Base-by-base conservation (phyloP, 2,888 invertebrate genomes). In the Folsomia candida region DNA sequence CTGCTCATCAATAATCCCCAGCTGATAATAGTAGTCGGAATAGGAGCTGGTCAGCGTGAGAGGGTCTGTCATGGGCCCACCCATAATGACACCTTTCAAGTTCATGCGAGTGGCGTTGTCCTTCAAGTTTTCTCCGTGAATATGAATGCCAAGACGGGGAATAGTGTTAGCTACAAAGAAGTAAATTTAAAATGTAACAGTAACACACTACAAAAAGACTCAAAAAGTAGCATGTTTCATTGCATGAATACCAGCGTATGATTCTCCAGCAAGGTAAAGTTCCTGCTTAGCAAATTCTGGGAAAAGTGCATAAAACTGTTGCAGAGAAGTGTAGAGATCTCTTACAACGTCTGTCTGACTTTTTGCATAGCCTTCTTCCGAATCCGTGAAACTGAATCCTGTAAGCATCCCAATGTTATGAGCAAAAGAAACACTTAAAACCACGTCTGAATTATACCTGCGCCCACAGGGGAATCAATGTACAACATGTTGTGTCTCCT, bases 401-500 rank as follows among this genome's bases (percentile, higher is more conserved):
- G 85, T n/a, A 61, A 64, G 27, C 9, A 54, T 14, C 20, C n/a
- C n/a, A n/a, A n/a, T n/a, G n/a, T n/a, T n/a, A n/a, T n/a, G n/a
- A n/a, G n/a, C n/a, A n/a, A n/a, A n/a, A n/a, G n/a, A n/a, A n/a
- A n/a, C n/a, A n/a, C n/a, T n/a, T n/a, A 9, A 66, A 57, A 47
- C 9, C 9, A 47, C 47, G 47, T 20, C 25, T 27, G 18, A 65
- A 27, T 63, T 29, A 18, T 4, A 82, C 82, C 82, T 1, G 94
- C 91, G 2, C 94, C 94, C 0, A 93, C 95, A 0, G 96, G 96
- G 83, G 93, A 96, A 82, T 97, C 96, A 68, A 97, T 91, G 82
- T 92, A 97, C 68, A 96, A 86, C 59, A 96, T 83, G 78, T 90
- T 89, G 82, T 92, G 92, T 20, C 88, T 88, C 60, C 87, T 84